A percentile compares a stretch with the other conserved stretches of the same genome.
These are phyloP conservation scores for Drosophila prostipennis DNA, from an alignment of 2,888 invertebrate genomes.

Conservation along the genomic window DNA sequence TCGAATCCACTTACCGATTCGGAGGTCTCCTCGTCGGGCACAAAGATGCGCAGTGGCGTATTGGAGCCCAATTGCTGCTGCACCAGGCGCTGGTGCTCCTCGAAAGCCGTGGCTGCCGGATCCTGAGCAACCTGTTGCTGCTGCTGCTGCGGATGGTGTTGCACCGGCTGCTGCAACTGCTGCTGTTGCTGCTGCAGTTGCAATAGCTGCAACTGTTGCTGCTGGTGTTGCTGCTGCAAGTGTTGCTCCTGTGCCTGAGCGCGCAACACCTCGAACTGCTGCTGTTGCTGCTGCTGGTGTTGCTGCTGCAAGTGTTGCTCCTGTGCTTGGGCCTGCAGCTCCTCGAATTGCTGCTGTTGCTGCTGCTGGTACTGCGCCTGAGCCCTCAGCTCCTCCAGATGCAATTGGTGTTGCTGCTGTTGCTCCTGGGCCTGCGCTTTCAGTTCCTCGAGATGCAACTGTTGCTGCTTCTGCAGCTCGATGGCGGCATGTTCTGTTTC, in stretches of 20 bases:
- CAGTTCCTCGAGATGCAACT: constrained; percentile 56
- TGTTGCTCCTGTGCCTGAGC: constrained; percentile 69
- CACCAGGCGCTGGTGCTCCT: constrained; percentile 81
- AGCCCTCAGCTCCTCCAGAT: constrained; percentile 62
- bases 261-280: constrained; percentile 55
- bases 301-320: constrained; percentile 68
- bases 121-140: constrained; percentile 59
- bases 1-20: constrained; percentile 57
- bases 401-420: constrained; percentile 67
- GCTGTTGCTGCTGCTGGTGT: constrained; percentile 53
- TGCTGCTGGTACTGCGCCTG: constrained; percentile 51
- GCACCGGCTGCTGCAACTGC: constrained; percentile 53
- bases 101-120: constrained; percentile 72
- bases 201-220: constrained; percentile 51
- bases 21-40: constrained; percentile 84
- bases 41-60: constrained; percentile 85
- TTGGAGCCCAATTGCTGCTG: constrained; percentile 81
- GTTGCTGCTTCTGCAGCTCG: constrained; percentile 74
- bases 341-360: constrained; percentile 58
- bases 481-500: constrained; percentile 77
- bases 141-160: constrained; percentile 44
- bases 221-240: constrained; percentile 58
- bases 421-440: constrained; percentile 55
- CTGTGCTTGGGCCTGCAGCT: constrained; percentile 55
- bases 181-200: constrained; percentile 66